Base-by-base conservation (phyloP, 1,140 invertebrate genomes). In the Diplogasteroides magnus region DNA sequence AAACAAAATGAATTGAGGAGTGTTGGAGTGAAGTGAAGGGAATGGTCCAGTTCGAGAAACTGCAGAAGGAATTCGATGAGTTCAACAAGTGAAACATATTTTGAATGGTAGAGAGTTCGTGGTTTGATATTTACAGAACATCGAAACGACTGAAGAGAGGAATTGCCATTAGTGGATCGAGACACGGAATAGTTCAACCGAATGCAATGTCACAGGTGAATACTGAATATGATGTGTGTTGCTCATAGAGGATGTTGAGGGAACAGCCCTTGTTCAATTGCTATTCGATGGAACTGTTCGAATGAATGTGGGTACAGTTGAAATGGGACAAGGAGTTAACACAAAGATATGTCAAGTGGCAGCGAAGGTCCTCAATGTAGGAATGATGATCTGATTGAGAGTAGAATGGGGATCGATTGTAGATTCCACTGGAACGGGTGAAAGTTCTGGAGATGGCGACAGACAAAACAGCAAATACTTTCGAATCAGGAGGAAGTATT, bases 11-110 rank as follows among this genome's bases (percentile, higher is more conserved):
- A 61, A 14, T 26, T 13, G 11, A 87, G 67, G 86, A 85, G 58
- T 94, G 93, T 79, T 93, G 91, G 89, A 80, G 89, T 19, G 89
- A 94, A 82, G 91, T 90, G 79, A 74, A 90, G 0, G 69, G 85
- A 67, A 87, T 88, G 77, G 88, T 90, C 23, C 84, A 89, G 72
- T 91, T 89, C 79, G 73, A 85, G 14, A 82, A 87, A 78, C 86
- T 88, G 79, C 86, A 86, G 71, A 74, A 81, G 56, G 81, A 87
- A 67, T 83, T 92, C 29, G 85, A 89, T 28, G 75, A 85, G 68
- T 93, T 90, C 73, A 94, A 94, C 78, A 87, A 84, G 89, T 89
- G 86, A 77, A 78, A 78, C n/a, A n/a, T n/a, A n/a, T n/a, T n/a
- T n/a, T n/a, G n/a, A n/a, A n/a, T n/a, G n/a, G n/a, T n/a, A n/a